These are phyloP conservation scores for Metellina segmentata DNA, from an alignment of 2,888 invertebrate genomes.

Conservation along the genomic window DNA sequence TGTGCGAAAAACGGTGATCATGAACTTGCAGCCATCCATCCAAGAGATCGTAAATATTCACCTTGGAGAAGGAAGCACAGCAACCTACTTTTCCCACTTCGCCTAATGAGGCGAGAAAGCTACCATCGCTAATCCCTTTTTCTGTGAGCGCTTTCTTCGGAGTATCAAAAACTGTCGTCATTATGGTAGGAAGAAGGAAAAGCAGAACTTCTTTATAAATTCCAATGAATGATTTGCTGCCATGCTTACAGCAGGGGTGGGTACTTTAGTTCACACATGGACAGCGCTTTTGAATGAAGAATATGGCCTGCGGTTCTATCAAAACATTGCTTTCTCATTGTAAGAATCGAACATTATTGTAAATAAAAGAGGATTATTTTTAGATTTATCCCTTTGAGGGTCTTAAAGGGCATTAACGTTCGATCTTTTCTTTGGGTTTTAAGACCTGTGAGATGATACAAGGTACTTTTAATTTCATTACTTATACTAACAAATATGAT, in stretches of 20 bases:
- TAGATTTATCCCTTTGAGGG: too few relatives aligned
- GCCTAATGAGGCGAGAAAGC: conserved; percentile 12
- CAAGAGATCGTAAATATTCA: background rate
- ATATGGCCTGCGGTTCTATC: background rate
- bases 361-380: too few relatives aligned
- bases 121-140: background rate
- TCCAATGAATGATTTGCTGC: background rate
- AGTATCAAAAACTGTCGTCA: background rate
- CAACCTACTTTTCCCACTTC: conserved; percentile 42
- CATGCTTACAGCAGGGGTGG: background rate
- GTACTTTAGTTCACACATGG: background rate
- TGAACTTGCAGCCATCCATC: conserved; percentile 15
- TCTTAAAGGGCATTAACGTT: too few relatives aligned
- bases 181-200: background rate
- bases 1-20: conserved; percentile 6
- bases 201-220: background rate
- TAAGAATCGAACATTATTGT: too few relatives aligned
- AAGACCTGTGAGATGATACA: too few relatives aligned
- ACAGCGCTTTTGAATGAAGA: background rate
- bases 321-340: background rate
- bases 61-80: conserved; percentile 1
- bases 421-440: too few relatives aligned
- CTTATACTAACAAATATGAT: too few relatives aligned
- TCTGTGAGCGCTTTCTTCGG: background rate
- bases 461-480: too few relatives aligned